Percentiles rank a stretch among this genome's conserved stretches.
These are phyloP conservation scores for Hemibagrus guttatus DNA, from an alignment of 2,797 vertebrate genomes.

Conservation along the genomic window DNA sequence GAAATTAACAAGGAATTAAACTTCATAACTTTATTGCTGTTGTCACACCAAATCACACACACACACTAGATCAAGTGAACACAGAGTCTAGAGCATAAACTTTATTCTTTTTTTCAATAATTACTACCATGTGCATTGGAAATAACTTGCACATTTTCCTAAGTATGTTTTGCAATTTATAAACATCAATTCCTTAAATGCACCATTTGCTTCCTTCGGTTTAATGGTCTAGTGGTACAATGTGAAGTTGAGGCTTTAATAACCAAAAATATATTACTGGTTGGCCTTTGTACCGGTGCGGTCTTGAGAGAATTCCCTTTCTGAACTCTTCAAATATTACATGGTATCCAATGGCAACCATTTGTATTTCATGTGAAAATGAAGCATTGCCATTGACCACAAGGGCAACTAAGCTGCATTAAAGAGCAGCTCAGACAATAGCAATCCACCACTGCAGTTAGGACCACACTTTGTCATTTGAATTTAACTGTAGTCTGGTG, in stretches of 20 bases:
- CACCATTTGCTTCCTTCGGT: conserved; percentile 22
- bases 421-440: conserved; percentile 76
- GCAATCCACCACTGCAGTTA: conserved; percentile 52
- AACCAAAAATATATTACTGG: conserved; percentile 35
- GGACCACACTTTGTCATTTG: conserved; percentile 18
- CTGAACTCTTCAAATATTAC: conserved; percentile 65
- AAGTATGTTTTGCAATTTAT: neutral
- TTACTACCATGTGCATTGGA: neutral
- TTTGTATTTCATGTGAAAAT: conserved; percentile 50
- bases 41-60: neutral
- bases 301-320: conserved; percentile 50
- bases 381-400: conserved; percentile 58
- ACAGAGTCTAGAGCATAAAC: neutral
- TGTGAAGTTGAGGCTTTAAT: conserved; percentile 38
- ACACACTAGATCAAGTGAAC: neutral
- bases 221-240: conserved; percentile 27
- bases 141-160: neutral
- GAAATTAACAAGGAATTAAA: neutral
- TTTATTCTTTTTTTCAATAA: neutral
- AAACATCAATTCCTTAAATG: neutral
- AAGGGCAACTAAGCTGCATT: conserved; percentile 60
- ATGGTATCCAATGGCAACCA: conserved; percentile 73
- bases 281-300: conserved; percentile 44
- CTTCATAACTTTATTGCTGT: neutral
- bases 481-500: neutral